phyloP scores from a whole-genome alignment of 2,113 vertebrate genomes.

The Strix uralensis region DNA sequence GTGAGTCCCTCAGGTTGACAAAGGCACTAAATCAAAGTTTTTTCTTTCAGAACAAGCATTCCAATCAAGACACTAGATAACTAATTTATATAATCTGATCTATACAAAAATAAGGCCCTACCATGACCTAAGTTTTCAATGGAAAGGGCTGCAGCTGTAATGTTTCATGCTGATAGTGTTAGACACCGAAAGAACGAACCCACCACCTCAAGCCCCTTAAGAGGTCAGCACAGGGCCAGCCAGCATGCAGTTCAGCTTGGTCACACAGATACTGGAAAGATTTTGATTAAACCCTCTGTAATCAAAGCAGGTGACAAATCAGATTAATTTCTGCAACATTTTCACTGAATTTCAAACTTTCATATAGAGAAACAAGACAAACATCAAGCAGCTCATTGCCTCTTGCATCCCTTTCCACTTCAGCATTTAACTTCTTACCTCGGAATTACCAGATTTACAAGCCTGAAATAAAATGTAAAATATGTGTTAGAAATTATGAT shows the following conservation, averaged over 20 bases:
- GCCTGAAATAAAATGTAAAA: background rate
- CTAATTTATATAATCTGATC: background rate
- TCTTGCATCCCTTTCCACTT: background rate
- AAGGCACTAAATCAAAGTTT: background rate
- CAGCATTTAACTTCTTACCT: background rate
- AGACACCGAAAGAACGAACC: rapidly evolving
- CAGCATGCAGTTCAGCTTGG: background rate
- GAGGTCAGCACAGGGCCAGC: background rate
- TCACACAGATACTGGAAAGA: background rate
- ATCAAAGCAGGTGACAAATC: background rate
- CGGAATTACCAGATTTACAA: background rate
- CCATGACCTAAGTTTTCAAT: background rate
- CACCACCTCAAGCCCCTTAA: background rate
- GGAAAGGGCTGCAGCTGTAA: background rate
- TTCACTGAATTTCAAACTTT: background rate
- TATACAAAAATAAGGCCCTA: background rate
- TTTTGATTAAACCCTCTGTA: background rate
- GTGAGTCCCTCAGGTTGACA: background rate
- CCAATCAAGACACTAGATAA: background rate
- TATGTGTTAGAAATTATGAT: background rate
- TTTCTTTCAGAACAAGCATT: background rate
- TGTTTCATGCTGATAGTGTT: background rate
- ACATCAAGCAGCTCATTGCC: background rate
- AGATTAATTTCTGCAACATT: background rate
- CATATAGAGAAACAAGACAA: background rate